Base-by-base conservation (phyloP, 2,888 invertebrate genomes). In the Andrena haemorrhoa region DNA sequence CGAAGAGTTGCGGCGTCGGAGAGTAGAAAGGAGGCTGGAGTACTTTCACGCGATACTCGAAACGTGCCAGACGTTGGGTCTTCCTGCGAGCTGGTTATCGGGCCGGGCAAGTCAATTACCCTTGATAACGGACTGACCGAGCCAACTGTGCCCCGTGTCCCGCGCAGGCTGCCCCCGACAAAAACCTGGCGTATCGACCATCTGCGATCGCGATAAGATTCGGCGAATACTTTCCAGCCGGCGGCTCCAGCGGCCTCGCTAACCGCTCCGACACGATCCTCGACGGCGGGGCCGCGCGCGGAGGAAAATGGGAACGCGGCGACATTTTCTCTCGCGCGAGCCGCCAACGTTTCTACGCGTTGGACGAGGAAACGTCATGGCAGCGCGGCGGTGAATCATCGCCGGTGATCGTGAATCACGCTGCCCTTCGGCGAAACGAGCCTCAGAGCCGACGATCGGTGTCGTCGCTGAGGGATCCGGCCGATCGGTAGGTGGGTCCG, bases 331-430 rank as follows among this genome's bases (percentile, higher is more conserved):
- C 80, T 56, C 72, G 69, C 81, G 74, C 83, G 69, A n/a, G 31
- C 53, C 10, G 3, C 53, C 58, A 41, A 58, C 75, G 72, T 70
- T 86, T 80, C 84, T 81, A 29, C 78, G 77, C 84, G 79, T 77
- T 79, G 85, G 80, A 86, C 85, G 79, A 79, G 84, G 79, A 88
- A 86, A 86, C 85, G 80, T 82, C 75, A 72, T 70, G 76, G 70
- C 71, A 56, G 60, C 72, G 69, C 82, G 61, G 69, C 82, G 61
- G 84, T 89, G 88, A 89, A 89, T 89, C 89, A 89, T 89, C 88
- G 83, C 51, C 68, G 76, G 56, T 82, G 81, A 82, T 87, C 89
- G 76, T 90, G 90, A 90, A 89, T 90, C 89, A 89, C 85, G 78
- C 79, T 84, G 86, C 85, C 88, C 89, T 85, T 86, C 85, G 82